Percentiles rank a stretch among this genome's conserved stretches.
Evolutionary conservation across 2,113 vertebrate species (phyloP).

Genomic region (Rutilus rutilus): DNA sequence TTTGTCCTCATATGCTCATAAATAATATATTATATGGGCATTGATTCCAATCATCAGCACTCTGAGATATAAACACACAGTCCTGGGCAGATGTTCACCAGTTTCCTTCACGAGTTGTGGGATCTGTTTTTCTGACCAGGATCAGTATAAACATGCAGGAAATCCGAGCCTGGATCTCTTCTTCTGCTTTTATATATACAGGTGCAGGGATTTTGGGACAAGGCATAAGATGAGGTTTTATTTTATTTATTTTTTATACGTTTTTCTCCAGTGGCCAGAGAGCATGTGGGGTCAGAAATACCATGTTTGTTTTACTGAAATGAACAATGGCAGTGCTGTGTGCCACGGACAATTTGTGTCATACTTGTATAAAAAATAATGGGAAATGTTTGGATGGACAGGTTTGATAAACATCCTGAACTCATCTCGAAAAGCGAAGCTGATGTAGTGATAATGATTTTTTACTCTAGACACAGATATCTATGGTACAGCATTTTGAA

Average conservation of each 20-base stretch:
- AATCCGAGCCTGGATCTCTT: background rate
- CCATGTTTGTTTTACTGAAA: constrained; percentile 42
- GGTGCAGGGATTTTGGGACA: background rate
- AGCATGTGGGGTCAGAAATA: constrained; percentile 27
- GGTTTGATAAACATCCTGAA: constrained; percentile 29
- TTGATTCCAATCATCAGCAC: background rate
- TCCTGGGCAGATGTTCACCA: constrained; percentile 2
- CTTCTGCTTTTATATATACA: constrained; percentile 24
- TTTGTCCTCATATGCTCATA: background rate
- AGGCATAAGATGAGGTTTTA: background rate
- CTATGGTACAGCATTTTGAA: background rate
- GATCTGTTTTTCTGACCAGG: constrained; percentile 1
- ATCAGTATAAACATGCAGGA: constrained; percentile 26
- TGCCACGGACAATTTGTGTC: constrained; percentile 8
- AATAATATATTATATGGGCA: background rate
- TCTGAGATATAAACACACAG: background rate
- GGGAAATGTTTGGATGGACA: constrained; percentile 40
- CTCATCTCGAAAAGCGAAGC: constrained; percentile 6
- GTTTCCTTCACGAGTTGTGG: background rate
- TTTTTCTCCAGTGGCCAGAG: background rate
- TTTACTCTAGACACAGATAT: too few relatives aligned
- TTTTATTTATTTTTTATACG: background rate
- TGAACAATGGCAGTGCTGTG: constrained; percentile 46
- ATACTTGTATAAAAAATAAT: constrained; percentile 25
- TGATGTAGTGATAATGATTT: background rate